Conservation (phyloP, 2,113 vertebrate genomes). For the Chauna torquata region DNA sequence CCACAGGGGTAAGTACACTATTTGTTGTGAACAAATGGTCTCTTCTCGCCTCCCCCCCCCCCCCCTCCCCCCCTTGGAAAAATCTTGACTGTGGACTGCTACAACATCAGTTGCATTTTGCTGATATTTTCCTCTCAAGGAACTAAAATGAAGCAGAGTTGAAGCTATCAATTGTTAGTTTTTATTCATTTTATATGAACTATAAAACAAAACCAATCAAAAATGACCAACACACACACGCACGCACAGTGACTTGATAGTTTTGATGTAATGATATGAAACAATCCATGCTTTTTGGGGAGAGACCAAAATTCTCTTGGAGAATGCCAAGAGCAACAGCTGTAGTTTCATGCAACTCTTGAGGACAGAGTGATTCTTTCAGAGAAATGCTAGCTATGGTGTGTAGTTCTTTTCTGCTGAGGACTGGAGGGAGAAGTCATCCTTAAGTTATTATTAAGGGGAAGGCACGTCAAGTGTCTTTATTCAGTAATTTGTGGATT, state of each 20-base stretch:
- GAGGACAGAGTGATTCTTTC: neutral
- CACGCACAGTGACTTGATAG: neutral
- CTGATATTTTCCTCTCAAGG: neutral
- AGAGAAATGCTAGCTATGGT: neutral
- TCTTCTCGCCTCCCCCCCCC: too few species aligned
- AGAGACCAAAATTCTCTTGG: too few species aligned
- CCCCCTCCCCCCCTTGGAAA: neutral
- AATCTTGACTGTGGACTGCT: neutral
- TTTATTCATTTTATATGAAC: neutral
- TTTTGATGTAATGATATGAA: neutral
- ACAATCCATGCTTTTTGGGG: neutral
- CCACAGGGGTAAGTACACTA: slow-evolving; percentile 89
- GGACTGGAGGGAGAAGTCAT: neutral
- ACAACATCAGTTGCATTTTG: neutral
- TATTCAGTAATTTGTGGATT: neutral
- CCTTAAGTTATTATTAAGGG: neutral
- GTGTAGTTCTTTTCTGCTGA: neutral
- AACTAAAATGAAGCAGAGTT: neutral
- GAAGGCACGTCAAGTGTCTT: neutral
- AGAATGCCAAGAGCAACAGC: neutral
- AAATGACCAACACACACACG: too few species aligned
- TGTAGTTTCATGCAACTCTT: neutral
- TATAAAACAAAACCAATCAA: neutral
- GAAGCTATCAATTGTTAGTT: neutral
- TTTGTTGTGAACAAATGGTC: neutral